Evolutionary conservation across 2,888 invertebrate genomes (phyloP), one percentile per base, ranked within the genome.

Genomic region (Megaustenia siamemsis): DNA sequence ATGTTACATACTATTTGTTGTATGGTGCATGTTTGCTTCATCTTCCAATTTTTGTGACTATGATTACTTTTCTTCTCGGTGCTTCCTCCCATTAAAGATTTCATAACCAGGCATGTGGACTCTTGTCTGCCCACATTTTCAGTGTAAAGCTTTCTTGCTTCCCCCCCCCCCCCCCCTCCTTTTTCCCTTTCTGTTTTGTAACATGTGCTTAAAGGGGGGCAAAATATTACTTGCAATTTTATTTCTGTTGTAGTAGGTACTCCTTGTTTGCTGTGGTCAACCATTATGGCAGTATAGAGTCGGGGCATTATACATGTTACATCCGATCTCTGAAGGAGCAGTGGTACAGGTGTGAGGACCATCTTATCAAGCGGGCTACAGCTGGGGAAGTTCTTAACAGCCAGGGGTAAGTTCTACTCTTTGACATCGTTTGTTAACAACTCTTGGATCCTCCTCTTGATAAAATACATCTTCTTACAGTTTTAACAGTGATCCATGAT

Each of bases 261-360:
- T 97, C 97, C 0, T 94, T 99, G 89, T 99, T 98, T 95, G 99
- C 98, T 32, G 99, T 99, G 79, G 98, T 99, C 82, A 99, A 98
- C 94, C 99, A 99, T 94, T 95, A 97, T 90, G 99, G 99, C 0
- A 97, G 97, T 4, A 95, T 98, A 85, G 97, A 98, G 93, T 96
- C 97, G 3, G 99, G 99, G 0, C 98, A 99, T 94, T 99, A 99
- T 93, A 98, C 97, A 49, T 98, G 98, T 21, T 99, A 97, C 94
- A 97, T 99, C 88, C 95, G 98, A n/a, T 98, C 98, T 93, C 97
- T 97, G 94, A 93, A 93, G 85, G 92, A 94, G 88, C 92, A 93
- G 88, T 94, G 94, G 94, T 99, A 97, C 94, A 97, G 98, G 93
- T 99, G 99, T 94, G 98, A 99, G 94, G 99, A 99, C 94, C 97